Conservation (phyloP, 2,797 vertebrate species). For the Coregonus ussuriensis region DNA sequence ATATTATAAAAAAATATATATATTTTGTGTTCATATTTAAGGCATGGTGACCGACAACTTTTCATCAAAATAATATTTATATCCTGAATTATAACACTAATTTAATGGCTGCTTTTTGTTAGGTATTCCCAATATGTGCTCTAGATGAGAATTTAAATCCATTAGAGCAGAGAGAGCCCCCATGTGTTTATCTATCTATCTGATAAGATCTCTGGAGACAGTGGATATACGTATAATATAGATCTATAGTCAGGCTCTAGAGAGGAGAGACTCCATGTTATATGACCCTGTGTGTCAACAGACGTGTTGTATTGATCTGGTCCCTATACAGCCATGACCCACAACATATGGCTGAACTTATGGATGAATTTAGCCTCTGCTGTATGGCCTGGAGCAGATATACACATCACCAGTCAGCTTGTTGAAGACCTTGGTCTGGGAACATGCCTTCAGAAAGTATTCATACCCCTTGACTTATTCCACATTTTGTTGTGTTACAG, state of each 20-base stretch:
- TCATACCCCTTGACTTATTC: too few species aligned
- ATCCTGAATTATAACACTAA: too few species aligned
- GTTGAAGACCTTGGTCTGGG: too few species aligned
- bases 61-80: too few species aligned
- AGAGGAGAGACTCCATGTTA: background rate
- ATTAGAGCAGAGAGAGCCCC: background rate
- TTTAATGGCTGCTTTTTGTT: too few species aligned
- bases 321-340: background rate
- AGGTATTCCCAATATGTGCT: background rate
- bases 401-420: background rate
- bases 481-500: too few species aligned
- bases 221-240: background rate
- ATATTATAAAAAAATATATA: too few species aligned
- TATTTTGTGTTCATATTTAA: too few species aligned
- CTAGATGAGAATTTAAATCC: background rate
- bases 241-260: background rate
- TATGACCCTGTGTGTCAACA: slow-evolving; percentile 34
- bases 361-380: too few species aligned
- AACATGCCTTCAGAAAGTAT: too few species aligned
- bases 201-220: background rate
- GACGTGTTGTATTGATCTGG: slow-evolving; percentile 66
- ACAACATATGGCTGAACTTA: background rate
- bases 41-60: too few species aligned
- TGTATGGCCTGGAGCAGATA: background rate
- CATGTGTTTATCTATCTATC: background rate